Conservation (phyloP, 92 coral and sea anemone genomes). For the Muricea muricata region DNA sequence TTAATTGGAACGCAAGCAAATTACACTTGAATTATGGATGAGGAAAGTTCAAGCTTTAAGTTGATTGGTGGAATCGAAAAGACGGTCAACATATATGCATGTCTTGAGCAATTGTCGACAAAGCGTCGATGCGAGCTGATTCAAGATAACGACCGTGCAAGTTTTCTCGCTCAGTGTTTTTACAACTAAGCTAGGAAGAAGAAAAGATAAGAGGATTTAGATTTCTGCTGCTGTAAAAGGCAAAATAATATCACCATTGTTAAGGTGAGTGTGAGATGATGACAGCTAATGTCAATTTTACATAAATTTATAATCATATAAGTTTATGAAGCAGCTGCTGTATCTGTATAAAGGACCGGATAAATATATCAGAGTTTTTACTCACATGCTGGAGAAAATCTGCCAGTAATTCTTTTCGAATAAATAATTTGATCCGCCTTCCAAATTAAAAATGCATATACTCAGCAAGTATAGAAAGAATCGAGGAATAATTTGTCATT, state of each 20-base stretch:
- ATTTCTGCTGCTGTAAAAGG: too few relatives aligned
- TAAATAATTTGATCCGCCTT: background rate
- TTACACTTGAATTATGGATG: constrained; percentile 12
- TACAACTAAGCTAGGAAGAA: too few relatives aligned
- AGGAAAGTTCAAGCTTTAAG: background rate
- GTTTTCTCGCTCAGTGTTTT: too few relatives aligned
- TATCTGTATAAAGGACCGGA: too few relatives aligned
- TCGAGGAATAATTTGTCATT: too few relatives aligned
- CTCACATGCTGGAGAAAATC: background rate
- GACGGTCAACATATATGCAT: constrained; percentile 5
- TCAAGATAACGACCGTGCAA: background rate
- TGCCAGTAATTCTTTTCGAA: background rate
- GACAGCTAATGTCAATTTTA: background rate
- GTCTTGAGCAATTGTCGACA: background rate
- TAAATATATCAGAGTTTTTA: background rate
- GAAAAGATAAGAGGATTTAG: too few relatives aligned
- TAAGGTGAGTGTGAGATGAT: background rate
- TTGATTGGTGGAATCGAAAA: constrained; percentile 3
- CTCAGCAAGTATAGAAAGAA: too few relatives aligned
- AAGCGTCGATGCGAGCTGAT: background rate
- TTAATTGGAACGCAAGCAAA: background rate
- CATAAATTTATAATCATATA: background rate
- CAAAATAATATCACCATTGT: too few relatives aligned
- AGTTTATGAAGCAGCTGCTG: background rate
- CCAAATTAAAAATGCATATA: background rate